phyloP scores from a whole-genome alignment of 1,140 invertebrate species.

The Pogonomyrmex californicus region DNA sequence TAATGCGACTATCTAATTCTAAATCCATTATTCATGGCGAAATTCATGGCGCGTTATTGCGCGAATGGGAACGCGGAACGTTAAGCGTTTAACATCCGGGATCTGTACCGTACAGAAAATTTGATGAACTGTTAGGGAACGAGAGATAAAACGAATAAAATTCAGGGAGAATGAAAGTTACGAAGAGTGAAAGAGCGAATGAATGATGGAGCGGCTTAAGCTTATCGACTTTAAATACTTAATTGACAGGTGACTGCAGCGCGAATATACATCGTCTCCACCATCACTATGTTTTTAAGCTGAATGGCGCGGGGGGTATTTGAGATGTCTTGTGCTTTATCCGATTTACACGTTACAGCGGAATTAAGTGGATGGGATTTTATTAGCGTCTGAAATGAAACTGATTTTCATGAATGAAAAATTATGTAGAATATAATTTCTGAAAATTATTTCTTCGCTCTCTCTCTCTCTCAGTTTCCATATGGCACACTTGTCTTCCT shows the following conservation, averaged over 20 bases:
- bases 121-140: slow-evolving; percentile 14
- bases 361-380: not conserved
- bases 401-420: not conserved
- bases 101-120: not conserved
- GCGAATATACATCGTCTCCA: not conserved
- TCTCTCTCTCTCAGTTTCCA: not conserved
- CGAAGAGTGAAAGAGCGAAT: not conserved
- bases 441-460: not conserved
- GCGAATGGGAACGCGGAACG: slow-evolving; percentile 34
- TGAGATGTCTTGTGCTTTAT: not conserved
- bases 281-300: not conserved
- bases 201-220: not conserved
- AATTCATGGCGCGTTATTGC: slow-evolving; percentile 33
- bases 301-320: not conserved
- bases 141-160: not conserved
- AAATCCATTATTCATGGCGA: slow-evolving; percentile 38
- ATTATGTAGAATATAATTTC: not conserved
- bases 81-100: slow-evolving; percentile 28
- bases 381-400: not conserved
- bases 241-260: slow-evolving; percentile 7
- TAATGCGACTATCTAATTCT: slow-evolving; percentile 52
- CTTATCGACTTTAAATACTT: not conserved
- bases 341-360: not conserved
- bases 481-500: not conserved
- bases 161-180: not conserved